Evolutionary conservation across 37 sponge, comb jelly and placozoan species (phyloP).

Genomic region (Cliona cf. orientalis): DNA sequence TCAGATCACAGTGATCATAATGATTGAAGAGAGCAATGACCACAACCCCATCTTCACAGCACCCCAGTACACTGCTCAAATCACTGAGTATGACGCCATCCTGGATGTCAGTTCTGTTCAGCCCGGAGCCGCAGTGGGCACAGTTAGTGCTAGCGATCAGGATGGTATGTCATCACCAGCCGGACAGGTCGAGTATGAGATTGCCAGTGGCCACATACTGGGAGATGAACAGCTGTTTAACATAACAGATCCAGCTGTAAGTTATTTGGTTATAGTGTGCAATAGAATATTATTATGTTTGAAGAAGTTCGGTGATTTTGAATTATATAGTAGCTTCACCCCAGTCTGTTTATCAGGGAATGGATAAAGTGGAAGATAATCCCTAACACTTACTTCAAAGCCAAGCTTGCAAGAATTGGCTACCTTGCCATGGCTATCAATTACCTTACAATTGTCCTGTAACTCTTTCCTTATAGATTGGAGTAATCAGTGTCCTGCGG

Average conservation of each 20-base stretch:
- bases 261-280: background rate
- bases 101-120: background rate
- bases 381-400: too few species aligned
- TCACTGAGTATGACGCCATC: slow-evolving; percentile 19
- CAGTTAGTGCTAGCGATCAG: slow-evolving; percentile 28
- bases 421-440: too few species aligned
- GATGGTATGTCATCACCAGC: slow-evolving; percentile 1
- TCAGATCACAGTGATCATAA: slow-evolving; percentile 19
- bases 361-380: too few species aligned
- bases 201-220: slow-evolving; percentile 25
- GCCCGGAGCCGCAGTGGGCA: background rate
- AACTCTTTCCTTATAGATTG: slow-evolving; percentile 16
- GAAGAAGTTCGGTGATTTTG: too few species aligned
- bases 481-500: slow-evolving; percentile 9
- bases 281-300: background rate
- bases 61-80: slow-evolving; percentile 1
- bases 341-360: too few species aligned
- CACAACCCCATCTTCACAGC: slow-evolving; percentile 19
- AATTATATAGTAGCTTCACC: too few species aligned
- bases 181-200: slow-evolving; percentile 14
- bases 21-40: slow-evolving; percentile 19
- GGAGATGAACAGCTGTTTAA: slow-evolving; percentile 15
- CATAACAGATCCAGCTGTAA: slow-evolving; percentile 30
- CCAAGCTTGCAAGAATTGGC: too few species aligned
- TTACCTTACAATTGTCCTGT: too few species aligned